phyloP scores from a whole-genome alignment of 2,113 vertebrate species.

The Chinchilla lanigera region DNA sequence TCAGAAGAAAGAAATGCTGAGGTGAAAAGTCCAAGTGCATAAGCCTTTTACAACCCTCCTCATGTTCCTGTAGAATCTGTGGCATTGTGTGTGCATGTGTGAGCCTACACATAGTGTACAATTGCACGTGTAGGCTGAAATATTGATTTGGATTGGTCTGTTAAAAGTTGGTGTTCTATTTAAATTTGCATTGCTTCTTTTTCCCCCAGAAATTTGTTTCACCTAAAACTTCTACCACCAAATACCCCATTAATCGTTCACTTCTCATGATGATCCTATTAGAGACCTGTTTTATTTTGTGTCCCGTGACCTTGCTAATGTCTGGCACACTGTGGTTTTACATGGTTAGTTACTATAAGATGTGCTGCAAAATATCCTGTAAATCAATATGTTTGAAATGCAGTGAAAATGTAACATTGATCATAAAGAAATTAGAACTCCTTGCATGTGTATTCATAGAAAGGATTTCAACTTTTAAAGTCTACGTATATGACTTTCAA shows the following conservation, averaged over 20 bases:
- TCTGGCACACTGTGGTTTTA: background rate
- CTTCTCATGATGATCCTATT: background rate
- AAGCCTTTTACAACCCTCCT: background rate
- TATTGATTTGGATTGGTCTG: background rate
- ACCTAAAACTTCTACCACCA: background rate
- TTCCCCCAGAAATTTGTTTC: background rate
- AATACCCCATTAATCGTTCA: background rate
- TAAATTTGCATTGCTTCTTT: background rate
- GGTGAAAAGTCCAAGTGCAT: background rate
- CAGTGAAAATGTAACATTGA: background rate
- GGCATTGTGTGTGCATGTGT: fast-evolving
- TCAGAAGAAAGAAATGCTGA: background rate
- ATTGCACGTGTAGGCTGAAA: background rate
- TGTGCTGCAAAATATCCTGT: background rate
- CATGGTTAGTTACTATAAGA: background rate
- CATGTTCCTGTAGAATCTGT: background rate
- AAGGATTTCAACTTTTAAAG: background rate
- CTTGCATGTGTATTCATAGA: background rate
- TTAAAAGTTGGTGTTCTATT: conserved; percentile 1
- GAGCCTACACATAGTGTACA: fast-evolving
- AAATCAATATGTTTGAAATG: background rate
- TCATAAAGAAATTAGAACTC: background rate
- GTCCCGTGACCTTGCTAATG: background rate
- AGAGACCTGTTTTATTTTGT: background rate
- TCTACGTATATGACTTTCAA: background rate